Evolutionary conservation across 92 coral and sea anemone genomes (phyloP), one percentile per base, ranked within the genome.

Genomic region (Parazoanthus atlanticus): DNA sequence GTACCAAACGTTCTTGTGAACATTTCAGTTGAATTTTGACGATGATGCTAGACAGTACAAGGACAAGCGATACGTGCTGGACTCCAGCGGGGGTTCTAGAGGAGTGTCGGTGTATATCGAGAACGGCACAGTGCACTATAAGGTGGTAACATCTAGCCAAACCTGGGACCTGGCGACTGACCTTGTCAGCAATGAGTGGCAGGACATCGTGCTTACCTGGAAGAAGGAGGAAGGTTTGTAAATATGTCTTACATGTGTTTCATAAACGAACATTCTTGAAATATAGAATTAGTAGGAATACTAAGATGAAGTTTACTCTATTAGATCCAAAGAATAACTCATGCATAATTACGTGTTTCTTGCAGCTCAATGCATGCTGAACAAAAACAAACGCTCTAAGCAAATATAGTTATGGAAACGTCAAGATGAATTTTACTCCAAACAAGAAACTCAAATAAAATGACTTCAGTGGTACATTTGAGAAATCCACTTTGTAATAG

Each of bases 151-250:
- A 17, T 94, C 97, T n/a, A 74, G 92, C 34, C 94, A 95, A 82
- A 93, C 93, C 74, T 97, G 99, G 99, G 95, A 97, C 76, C 94
- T 97, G n/a, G 93, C 91, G 12, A 95, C 98, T 32, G 99, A 97
- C 54, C 95, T 97, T 30, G 94, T 92, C 79, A 94, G 94, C 81
- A 97, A 97, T 84, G 95, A 97, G 76, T 97, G 99, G 99, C 99
- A 95, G 80, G 99, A 97, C 82, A 86, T 97, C 0, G 99, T 92
- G 64, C 74, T 97, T 88, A 97, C 99, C 43, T 97, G 99, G 99
- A 97, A 97, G 77, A 94, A 94, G 76, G 98, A 94, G 74, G 96
- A 95, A 76, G 99, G 87, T 84, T 71, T n/a, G 41, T 43, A 7
- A 16, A 38, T 41, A 3, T 41, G 33, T 26, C 23, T 23, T 36